Base-by-base conservation (phyloP, 2,113 vertebrate genomes). In the Panthera tigris region DNA sequence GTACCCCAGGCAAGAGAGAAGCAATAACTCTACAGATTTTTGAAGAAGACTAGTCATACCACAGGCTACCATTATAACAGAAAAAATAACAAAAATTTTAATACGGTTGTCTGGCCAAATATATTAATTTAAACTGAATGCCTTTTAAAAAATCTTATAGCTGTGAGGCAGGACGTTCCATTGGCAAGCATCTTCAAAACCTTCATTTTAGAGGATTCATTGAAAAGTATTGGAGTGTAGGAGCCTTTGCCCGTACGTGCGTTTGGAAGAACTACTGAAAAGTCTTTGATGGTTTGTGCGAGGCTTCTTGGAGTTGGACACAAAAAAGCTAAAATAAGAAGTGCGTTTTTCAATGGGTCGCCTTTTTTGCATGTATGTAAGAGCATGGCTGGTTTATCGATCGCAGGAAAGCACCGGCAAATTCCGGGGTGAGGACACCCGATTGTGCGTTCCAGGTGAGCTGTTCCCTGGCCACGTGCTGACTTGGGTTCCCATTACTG, bases 21-120 rank as follows among this genome's bases (percentile, higher is more conserved):
- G 98, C 98, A 99, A 99, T 99, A 99, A 98, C 98, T 92, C 66
- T 41, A 21, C 98, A 98, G 98, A 98, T 98, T 98, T 98, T 95
- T 98, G 98, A 99, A 98, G 98, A 98, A 97, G 98, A 98, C 99
- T 98, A 97, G 98, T 99, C 98, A 99, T 99, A 98, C 98, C 99
- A 99, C 98, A 99, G 98, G 98, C 98, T 98, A 98, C 99, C 98
- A 98, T 98, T 99, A 98, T 98, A 98, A 98, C 94, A 98, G 98
- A 98, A 98, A 98, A 98, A 99, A 98, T 98, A 99, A 99, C 98
- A 99, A 98, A 98, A 98, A 99, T 99, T 99, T 99, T 99, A 99
- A 99, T 99, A 99, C 98, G 98, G 98, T 98, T 98, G 99, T 99
- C 99, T 99, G 98, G 99, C 99, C 99, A 99, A 98, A 98, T 98